Base-by-base conservation (phyloP, 64 coral and sea anemone genomes). In the Stichodactyla helianthus region DNA sequence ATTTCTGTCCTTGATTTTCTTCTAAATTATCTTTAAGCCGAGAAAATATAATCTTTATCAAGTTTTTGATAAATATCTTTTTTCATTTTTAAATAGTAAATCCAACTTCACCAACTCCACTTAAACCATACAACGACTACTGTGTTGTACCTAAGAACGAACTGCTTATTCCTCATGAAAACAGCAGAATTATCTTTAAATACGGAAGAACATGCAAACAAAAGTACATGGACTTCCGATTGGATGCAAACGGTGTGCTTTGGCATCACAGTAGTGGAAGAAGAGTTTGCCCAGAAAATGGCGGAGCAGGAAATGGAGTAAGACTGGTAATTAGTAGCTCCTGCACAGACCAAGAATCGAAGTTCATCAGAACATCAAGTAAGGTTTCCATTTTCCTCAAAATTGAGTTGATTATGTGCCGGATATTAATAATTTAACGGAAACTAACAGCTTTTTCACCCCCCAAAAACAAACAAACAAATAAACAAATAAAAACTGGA, bases 181-280 rank as follows among this genome's bases (percentile, higher is more conserved):
- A 77, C 61, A 71, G 76, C 19, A 64, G 23, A n/a, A 15, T 95
- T 5, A 67, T 95, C 26, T 95, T 84, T 61, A 71, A 82, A 31
- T 64, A 27, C 8, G 89, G 93, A 22, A 80, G 77, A n/a, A 52
- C 26, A 17, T 95, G 93, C 59, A 50, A 58, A 5, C 62, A 92
- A 18, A 86, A 71, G 18, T 88, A 89, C 58, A 82, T 92, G 22
- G 88, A 92, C 52, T 95, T 95, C 35, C 82, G 50, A 15, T n/a
- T 95, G 31, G 93, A 88, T 55, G 5, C 86, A 14, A 79, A 91
- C 52, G 93, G 90, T 4, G 84, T 95, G 2, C 61, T 95, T 77
- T 86, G 93, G 85, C 93, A 95, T 61, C 55, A 55, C 2, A 92
- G 93, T 50, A 95, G 93, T 57, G 86, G 79, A 18, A 89, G 89